Conservation (phyloP, 2,888 invertebrate genomes). For the Pocota personata region DNA sequence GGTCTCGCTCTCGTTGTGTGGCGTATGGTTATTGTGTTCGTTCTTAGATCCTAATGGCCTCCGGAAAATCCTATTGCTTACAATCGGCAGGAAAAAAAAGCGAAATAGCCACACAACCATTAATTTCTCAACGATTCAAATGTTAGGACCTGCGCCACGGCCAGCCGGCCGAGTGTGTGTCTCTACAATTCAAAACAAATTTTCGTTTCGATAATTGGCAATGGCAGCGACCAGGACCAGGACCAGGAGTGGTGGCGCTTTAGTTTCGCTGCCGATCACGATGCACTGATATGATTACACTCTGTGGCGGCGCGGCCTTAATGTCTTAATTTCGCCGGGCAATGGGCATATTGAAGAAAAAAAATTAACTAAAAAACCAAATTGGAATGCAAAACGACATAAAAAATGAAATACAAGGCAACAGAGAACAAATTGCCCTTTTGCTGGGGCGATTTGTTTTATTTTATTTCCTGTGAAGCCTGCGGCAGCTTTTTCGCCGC, state of each 20-base stretch:
- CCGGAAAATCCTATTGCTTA: conserved; percentile 52
- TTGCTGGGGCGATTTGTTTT: neutral
- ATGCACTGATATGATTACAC: conserved; percentile 72
- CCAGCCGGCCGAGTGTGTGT: conserved; percentile 14
- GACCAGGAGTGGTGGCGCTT: conserved; percentile 63
- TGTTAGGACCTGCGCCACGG: conserved; percentile 27
- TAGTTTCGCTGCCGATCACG: conserved; percentile 73
- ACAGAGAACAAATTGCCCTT: conserved; percentile 65
- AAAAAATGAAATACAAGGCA: conserved; percentile 53
- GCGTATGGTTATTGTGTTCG: conserved; percentile 31
- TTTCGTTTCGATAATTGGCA: conserved; percentile 67
- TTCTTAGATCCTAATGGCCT: conserved; percentile 68
- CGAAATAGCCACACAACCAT: conserved; percentile 32
- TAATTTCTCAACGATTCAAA: conserved; percentile 52
- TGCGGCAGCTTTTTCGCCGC: conserved; percentile 60
- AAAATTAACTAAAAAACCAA: conserved; percentile 49
- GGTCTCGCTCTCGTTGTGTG: conserved; percentile 41
- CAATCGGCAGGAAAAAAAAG: conserved; percentile 17
- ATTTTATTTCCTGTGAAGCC: conserved; percentile 63
- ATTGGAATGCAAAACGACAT: conserved; percentile 69
- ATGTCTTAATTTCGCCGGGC: conserved; percentile 70
- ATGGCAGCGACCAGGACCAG: conserved; percentile 35
- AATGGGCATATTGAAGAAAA: conserved; percentile 33
- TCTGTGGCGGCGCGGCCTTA: conserved; percentile 66
- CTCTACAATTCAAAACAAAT: conserved; percentile 66